phyloP scores from a whole-genome alignment of 2,113 vertebrate genomes.

The Chamaea fasciata region DNA sequence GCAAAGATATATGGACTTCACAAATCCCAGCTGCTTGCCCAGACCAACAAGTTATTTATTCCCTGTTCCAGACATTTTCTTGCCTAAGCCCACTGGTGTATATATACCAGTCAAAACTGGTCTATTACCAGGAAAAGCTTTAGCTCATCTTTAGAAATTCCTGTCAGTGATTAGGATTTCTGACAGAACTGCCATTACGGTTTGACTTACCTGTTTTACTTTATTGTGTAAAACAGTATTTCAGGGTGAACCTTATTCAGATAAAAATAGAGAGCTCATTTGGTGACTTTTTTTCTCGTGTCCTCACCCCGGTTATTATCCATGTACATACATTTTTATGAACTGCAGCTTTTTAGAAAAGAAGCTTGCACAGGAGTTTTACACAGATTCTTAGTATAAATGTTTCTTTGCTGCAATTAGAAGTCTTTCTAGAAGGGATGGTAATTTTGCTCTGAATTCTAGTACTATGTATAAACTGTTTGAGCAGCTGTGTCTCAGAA shows the following conservation, averaged over 20 bases:
- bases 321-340: not conserved
- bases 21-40: not conserved
- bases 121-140: slow-evolving; percentile 7
- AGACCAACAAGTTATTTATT: slow-evolving; percentile 19
- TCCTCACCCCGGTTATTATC: not conserved
- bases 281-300: not conserved
- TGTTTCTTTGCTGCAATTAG: not conserved
- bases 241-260: not conserved
- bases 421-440: not conserved
- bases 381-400: not conserved
- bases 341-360: not conserved
- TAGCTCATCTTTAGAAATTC: not conserved
- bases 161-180: not conserved
- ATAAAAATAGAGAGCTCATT: not conserved
- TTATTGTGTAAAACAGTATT: not conserved
- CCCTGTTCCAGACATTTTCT: not conserved
- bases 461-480: not conserved
- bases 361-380: not conserved
- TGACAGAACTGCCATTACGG: not conserved
- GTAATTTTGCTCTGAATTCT: not conserved
- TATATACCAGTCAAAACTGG: not conserved
- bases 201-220: not conserved
- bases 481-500: not conserved
- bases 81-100: not conserved
- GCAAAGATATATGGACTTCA: not conserved